Base-by-base conservation (phyloP, 1,140 invertebrate species). In the Drosophila mojavensis region DNA sequence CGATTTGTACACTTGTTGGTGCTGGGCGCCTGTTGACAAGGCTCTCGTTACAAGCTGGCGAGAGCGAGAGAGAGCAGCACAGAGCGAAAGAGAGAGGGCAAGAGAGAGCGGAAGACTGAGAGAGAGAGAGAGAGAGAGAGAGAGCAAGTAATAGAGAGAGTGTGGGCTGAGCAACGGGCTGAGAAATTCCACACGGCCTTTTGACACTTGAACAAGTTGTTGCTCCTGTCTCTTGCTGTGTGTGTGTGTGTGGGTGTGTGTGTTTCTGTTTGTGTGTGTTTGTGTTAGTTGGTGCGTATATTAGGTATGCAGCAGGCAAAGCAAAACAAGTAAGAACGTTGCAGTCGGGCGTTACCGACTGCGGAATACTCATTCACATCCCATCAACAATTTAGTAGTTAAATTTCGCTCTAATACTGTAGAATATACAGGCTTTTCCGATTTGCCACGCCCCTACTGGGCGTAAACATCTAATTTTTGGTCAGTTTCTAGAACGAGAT, bases 141-240 rank as follows among this genome's bases (percentile, higher is more conserved):
- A 24, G 20, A 20, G 20, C 2, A 2, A n/a, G n/a, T n/a, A n/a
- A n/a, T n/a, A n/a, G n/a, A 17, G 17, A 17, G 17, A 17, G 30
- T 33, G 30, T 17, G 17, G 6, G 17, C 2, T 17, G 20, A 20
- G 28, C 15, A 17, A 41, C 56, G 50, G 68, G 33, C 33, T 7
- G 53, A 33, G 45, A 73, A 70, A 65, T 68, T 75, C 64, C 62
- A 58, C 55, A 68, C 17, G 39, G 60, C 30, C 64, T 67, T 75
- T 79, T 67, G 79, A 84, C 56, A 84, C 81, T 71, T 68, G 51
- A 56, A 45, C 62, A 60, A 47, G 43, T 36, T 30, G 50, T 41
- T 33, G 60, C 60, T 26, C 24, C 17, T 20, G 20, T n/a, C 43
- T 13, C 36, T 24, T 5, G 20, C 9, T 50, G 5, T 26, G 11